Evolutionary conservation across 2,113 vertebrate species (phyloP), one percentile per base, ranked within the genome.

Genomic region (Hydrochoerus hydrochaeris): DNA sequence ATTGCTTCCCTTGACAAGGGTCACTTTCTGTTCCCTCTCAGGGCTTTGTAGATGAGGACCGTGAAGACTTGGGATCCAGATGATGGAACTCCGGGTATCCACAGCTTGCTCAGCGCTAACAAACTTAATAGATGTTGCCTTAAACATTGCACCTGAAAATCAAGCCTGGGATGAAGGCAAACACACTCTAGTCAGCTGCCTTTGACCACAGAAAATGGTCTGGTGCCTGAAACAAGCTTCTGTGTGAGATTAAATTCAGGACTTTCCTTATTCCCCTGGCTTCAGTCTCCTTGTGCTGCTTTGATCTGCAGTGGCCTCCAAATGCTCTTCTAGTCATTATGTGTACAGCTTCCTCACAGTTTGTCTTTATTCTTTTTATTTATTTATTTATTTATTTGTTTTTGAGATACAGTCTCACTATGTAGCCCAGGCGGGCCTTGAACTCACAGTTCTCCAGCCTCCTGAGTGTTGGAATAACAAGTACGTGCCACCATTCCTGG

Each of bases 41-140:
- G 0, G 1, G 35, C 38, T 85, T 69, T 8, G 35, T 0, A 30
- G 63, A 12, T 63, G 38, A 22, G 0, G 20, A 71, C 1, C 38
- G 30, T 24, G 58, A 89, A 93, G 65, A 85, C 49, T 57, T 17
- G 32, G 32, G n/a, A 78, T 44, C 49, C 6, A 4, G 41, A 49
- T 83, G 38, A 85, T 35, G 78, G 85, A 46, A 38, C 30, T 86
- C 67, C 24, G 0, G 28, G 73, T 78, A 44, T 5, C n/a, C 5
- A 5, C 8, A 20, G 12, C 26, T 57, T 28, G 11, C 26, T 85
- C 41, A n/a, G 1, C 11, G 28, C 85, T 90, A 82, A 46, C 32
- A 82, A 13, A 38, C 32, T 58, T 49, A 46, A 16, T 77, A 63
- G 24, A 85, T 24, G 52, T 26, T 85, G 2, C 62, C 85, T 7